Base-by-base conservation (phyloP, 1,140 invertebrate species). In the Teleogryllus occipitalis region DNA sequence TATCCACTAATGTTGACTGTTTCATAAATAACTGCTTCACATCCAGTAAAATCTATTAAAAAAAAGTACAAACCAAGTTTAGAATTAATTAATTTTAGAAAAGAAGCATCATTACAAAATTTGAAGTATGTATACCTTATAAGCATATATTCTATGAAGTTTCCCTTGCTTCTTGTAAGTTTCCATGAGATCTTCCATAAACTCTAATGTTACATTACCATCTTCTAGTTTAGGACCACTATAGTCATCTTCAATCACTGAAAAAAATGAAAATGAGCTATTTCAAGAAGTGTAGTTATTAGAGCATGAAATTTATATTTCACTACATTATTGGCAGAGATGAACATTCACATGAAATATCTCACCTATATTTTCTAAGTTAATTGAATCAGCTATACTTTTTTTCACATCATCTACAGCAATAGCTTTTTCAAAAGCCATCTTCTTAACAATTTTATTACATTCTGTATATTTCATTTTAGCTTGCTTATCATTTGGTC, bases 381-480 rank as follows among this genome's bases (percentile, higher is more conserved):
- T 93, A 82, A 98, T 94, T 81, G 89, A 88, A 80, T 98, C 96
- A 8, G 95, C 92, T 81, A 98, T 90, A 84, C 92, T 93, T 83
- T 94, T 96, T 84, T 93, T 93, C 47, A 91, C 91, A 81, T 97
- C 94, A 83, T 99, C 97, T 5, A 97, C 93, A 14, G 97, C 91
- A 84, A 99, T 99, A 3, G 98, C 98, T 87, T 97, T 97, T 86
- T 98, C 95, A 88, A 99, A 99, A 4, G 97, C 96, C 81, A 96
- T 90, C 87, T 94, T 93, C 86, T 94, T 96, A 7, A 98, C 94
- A 84, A 99, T 97, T 89, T 99, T 99, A 85, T 92, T 94, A 87
- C 98, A 99, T 88, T 99, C 98, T 72, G 89, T 91, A 84, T 89
- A 98, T 86, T 99, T 99, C n/a, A 91, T 83, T 86, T 94, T 94